Evolutionary conservation across 2,113 vertebrate species (phyloP).

Genomic region (Psittacula cyanocephala): DNA sequence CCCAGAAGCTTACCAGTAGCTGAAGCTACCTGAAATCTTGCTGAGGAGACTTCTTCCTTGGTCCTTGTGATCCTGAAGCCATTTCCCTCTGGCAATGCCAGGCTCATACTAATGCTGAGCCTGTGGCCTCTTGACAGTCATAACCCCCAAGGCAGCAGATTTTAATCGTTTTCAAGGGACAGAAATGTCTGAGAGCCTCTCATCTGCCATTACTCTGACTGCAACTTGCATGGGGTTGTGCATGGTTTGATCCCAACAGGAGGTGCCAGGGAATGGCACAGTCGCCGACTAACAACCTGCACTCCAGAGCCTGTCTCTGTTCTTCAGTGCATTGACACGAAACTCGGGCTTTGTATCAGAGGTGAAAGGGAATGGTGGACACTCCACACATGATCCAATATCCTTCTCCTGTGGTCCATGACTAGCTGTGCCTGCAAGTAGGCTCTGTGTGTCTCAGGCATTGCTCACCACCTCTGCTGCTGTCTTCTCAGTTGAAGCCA

Average conservation of each 20-base stretch:
- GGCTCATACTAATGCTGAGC: neutral
- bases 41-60: neutral
- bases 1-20: neutral
- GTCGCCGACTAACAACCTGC: neutral
- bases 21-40: neutral
- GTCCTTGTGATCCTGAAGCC: neutral
- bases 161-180: neutral
- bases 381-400: accelerated
- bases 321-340: neutral
- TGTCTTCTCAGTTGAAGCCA: neutral
- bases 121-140: neutral
- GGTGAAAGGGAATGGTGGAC: neutral
- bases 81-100: neutral
- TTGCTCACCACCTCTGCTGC: neutral
- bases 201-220: neutral
- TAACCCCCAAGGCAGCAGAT: neutral
- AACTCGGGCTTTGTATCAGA: neutral
- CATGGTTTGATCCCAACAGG: neutral
- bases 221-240: neutral
- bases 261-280: neutral
- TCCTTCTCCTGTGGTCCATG: neutral
- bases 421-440: neutral
- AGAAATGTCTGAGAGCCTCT: neutral
- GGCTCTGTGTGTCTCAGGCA: neutral
- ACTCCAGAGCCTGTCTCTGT: neutral